phyloP scores from a whole-genome alignment of 2,113 vertebrate species.

The Elanoides forficatus region DNA sequence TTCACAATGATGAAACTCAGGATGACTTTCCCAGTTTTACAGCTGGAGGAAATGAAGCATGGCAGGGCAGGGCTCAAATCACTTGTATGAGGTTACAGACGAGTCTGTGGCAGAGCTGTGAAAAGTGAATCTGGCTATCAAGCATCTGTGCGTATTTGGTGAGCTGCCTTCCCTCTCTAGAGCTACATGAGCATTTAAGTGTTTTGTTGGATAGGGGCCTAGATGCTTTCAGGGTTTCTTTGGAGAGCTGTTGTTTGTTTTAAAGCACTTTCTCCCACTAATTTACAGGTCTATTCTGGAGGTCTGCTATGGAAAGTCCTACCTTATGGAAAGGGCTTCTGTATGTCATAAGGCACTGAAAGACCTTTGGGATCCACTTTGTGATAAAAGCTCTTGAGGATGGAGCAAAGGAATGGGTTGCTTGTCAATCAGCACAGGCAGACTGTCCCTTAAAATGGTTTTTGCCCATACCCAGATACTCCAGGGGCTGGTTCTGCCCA shows the following conservation, averaged over 20 bases:
- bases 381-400: not conserved
- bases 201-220: constrained; percentile 55
- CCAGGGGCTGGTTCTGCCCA: not conserved
- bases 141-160: constrained; percentile 25
- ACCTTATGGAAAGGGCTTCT: not conserved
- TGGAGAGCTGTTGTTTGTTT: constrained; percentile 53
- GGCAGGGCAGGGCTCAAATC: not conserved
- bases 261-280: not conserved
- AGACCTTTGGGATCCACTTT: not conserved
- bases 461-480: not conserved
- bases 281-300: constrained; percentile 25
- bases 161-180: constrained; percentile 4
- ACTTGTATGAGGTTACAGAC: not conserved
- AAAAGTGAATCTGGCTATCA: not conserved
- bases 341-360: not conserved
- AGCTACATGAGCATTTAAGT: constrained; percentile 44
- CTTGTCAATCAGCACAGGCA: not conserved
- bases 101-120: not conserved
- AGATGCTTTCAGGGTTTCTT: constrained; percentile 52
- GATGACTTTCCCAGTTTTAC: not conserved
- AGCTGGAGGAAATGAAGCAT: not conserved
- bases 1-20: not conserved
- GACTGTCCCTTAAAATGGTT: not conserved
- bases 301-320: not conserved
- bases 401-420: not conserved